Percentiles rank a stretch among this genome's conserved stretches.
phyloP scores from a whole-genome alignment of 2,888 invertebrate species.

The Microplitis deprimator region DNA sequence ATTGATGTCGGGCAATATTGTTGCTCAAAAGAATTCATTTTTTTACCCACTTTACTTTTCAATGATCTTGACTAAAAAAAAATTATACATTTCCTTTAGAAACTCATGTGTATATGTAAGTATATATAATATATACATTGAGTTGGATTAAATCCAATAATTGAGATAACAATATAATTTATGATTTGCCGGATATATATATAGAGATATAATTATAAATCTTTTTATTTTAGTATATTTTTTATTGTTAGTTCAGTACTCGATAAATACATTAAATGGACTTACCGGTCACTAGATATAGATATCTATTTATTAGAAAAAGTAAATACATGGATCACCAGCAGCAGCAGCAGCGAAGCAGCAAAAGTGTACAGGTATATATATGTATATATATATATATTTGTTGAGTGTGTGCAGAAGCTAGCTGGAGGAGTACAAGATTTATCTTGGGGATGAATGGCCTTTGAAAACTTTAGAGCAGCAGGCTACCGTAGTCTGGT shows the following conservation, averaged over 20 bases:
- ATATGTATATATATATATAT: background rate
- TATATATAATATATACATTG: background rate
- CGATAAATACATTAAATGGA: background rate
- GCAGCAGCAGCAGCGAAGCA: background rate
- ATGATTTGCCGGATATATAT: background rate
- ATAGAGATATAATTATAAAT: background rate
- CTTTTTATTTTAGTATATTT: background rate
- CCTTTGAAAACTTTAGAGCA: conserved; percentile 31
- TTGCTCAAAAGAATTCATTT: background rate
- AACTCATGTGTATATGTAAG: background rate
- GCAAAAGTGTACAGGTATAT: background rate
- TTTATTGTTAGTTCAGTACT: background rate
- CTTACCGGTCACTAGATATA: background rate
- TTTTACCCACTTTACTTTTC: background rate
- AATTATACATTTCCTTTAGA: background rate
- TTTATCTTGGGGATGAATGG: conserved; percentile 33
- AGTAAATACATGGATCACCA: background rate
- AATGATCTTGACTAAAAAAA: background rate
- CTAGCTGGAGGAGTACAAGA: background rate
- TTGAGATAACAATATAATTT: background rate
- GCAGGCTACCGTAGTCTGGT: conserved; percentile 37
- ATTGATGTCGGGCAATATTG: conserved; percentile 4
- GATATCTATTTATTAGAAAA: background rate
- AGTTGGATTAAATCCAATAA: background rate
- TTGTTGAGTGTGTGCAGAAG: background rate